Conservation (phyloP, 2,888 invertebrate genomes). For the Capitulum mitella region DNA sequence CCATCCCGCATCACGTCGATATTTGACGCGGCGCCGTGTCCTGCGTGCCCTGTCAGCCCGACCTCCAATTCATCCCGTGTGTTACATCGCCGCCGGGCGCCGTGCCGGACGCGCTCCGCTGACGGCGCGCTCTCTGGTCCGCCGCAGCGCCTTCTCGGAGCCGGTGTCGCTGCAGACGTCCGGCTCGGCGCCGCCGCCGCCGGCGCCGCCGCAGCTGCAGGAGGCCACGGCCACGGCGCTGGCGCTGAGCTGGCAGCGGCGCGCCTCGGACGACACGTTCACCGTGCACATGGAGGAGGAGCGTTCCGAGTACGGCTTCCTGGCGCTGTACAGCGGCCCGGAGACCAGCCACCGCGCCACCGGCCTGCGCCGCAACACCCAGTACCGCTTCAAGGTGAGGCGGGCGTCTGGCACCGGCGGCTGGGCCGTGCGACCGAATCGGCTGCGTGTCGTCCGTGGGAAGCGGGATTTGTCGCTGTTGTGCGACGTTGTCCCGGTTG, state of each 20-base stretch:
- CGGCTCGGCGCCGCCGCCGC: constrained; percentile 70
- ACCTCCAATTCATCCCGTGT: too few species aligned
- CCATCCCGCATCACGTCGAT: too few species aligned
- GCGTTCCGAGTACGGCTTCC: constrained; percentile 63
- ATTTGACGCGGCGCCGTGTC: too few species aligned
- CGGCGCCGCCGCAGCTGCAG: constrained; percentile 63
- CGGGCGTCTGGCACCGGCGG: too few species aligned
- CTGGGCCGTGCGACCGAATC: too few species aligned
- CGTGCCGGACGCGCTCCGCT: too few species aligned
- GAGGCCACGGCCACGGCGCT: constrained; percentile 58
- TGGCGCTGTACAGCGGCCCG: constrained; percentile 69
- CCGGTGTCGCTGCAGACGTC: constrained; percentile 62
- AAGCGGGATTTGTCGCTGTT: too few species aligned
- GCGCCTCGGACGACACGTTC: constrained; percentile 70
- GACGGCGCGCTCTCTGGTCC: neutral
- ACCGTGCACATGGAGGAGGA: constrained; percentile 71
- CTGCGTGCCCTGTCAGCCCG: too few species aligned
- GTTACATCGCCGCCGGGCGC: too few species aligned
- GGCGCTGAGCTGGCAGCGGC: constrained; percentile 63
- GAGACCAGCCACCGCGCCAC: constrained; percentile 61
- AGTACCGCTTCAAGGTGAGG: constrained; percentile 63
- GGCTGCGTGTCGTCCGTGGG: too few species aligned
- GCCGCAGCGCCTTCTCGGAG: constrained; percentile 58
- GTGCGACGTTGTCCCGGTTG: too few species aligned
- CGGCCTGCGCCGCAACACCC: constrained; percentile 63